phyloP scores from a whole-genome alignment of 2,888 invertebrate species.

The Dexiosoma caninum region DNA sequence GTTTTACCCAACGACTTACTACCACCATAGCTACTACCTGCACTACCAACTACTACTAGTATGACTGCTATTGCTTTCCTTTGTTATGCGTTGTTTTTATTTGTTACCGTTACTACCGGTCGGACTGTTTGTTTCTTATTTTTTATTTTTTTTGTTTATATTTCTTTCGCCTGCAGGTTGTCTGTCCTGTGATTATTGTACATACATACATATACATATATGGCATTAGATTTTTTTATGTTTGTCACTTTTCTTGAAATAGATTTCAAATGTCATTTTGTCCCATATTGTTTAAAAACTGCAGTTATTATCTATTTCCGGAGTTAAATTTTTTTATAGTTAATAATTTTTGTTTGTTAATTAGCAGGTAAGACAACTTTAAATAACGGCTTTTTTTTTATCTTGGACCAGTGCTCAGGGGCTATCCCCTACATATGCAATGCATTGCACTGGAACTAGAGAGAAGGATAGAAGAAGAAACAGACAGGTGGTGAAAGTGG shows the following conservation, averaged over 20 bases:
- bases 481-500: no score
- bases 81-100: slow-evolving; percentile 52
- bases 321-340: neutral
- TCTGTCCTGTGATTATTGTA: slow-evolving; percentile 34
- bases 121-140: slow-evolving; percentile 15
- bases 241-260: slow-evolving; percentile 4
- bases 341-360: neutral
- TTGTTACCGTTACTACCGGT: slow-evolving; percentile 62
- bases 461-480: no score
- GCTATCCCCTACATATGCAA: no score
- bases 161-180: slow-evolving; percentile 19
- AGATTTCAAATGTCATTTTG: slow-evolving; percentile 38
- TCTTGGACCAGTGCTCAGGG: no score
- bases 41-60: no score
- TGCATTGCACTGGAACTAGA: no score
- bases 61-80: slow-evolving; percentile 56
- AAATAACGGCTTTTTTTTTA: no score
- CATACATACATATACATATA: no score
- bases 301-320: slow-evolving; percentile 43
- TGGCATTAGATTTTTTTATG: slow-evolving; percentile 26
- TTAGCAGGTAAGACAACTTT: no score
- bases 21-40: neutral
- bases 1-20: slow-evolving; percentile 23
- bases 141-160: slow-evolving; percentile 12
- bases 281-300: slow-evolving; percentile 41